phyloP scores from a whole-genome alignment of 2,797 vertebrate species.

The Acipenser ruthenus region DNA sequence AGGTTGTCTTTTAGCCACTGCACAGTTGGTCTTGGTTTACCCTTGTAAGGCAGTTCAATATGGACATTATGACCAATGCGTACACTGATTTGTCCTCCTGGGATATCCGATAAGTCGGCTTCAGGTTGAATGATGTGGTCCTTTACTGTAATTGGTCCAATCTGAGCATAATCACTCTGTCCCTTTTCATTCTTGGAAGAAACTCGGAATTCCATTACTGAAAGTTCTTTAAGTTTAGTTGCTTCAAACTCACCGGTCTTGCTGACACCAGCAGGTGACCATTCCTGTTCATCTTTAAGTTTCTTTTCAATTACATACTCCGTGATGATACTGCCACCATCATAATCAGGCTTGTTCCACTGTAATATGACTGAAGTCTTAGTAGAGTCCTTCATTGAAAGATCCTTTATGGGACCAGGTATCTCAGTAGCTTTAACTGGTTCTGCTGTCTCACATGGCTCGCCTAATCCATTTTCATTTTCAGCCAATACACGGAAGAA shows the following conservation, averaged over 20 bases:
- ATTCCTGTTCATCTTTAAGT: slow-evolving; percentile 65
- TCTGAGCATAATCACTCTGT: slow-evolving; percentile 69
- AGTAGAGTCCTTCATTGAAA: slow-evolving; percentile 92
- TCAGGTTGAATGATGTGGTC: slow-evolving; percentile 87
- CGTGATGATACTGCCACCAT: slow-evolving; percentile 88
- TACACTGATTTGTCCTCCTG: slow-evolving; percentile 66
- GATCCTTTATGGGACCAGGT: slow-evolving; percentile 82
- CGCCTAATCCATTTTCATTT: slow-evolving; percentile 90
- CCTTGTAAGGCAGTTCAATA: slow-evolving; percentile 85
- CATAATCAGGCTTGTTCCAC: slow-evolving; percentile 92
- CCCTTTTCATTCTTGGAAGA: slow-evolving; percentile 92
- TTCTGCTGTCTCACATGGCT: slow-evolving; percentile 80
- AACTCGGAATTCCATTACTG: slow-evolving; percentile 82
- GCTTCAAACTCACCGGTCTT: slow-evolving; percentile 79
- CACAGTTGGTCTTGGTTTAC: slow-evolving; percentile 82
- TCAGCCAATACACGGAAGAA: slow-evolving; percentile 93
- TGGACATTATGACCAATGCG: slow-evolving; percentile 91
- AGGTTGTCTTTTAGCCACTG: slow-evolving; percentile 87
- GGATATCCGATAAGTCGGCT: slow-evolving; percentile 81
- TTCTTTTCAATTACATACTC: slow-evolving; percentile 90
- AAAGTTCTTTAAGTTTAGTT: slow-evolving; percentile 83
- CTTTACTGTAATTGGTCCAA: slow-evolving; percentile 82
- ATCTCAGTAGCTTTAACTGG: slow-evolving; percentile 85
- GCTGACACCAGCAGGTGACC: slow-evolving; percentile 77
- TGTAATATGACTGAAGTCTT: slow-evolving; percentile 84